Base-by-base conservation (phyloP, 2,113 vertebrate species). In the Cyphomyrus discorhynchus region DNA sequence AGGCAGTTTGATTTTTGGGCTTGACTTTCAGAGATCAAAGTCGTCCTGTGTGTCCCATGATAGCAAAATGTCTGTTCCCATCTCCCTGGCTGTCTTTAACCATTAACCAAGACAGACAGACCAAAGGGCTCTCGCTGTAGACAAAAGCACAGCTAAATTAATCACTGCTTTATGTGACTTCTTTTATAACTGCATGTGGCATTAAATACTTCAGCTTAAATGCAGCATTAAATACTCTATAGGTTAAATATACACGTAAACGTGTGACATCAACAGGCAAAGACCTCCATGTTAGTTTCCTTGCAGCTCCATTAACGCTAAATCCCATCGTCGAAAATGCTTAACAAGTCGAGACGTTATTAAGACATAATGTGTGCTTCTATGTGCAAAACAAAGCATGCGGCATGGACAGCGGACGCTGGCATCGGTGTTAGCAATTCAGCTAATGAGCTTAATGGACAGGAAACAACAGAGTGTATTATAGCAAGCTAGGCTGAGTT, bases 401-500 rank as follows among this genome's bases (percentile, higher is more conserved):
- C 3, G 31, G 47, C 89, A 74, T 10, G 49, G 46, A 90, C 62
- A n/a, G 53, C 49, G 47, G 27, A 70, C 45, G 3, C 58, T 42
- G 84, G 27, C 9, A 24, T 58, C 35, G 9, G 31, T 45, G 47
- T 86, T 62, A 86, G 89, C 84, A 39, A 86, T 50, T 24, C 56
- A 13, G 74, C 52, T 39, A 83, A 89, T 88, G 88, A 35, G 89
- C 77, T 80, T 80, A 80, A 80, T 80, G 74, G 74, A 80, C 74
- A 42, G 74, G 35, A 56, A 91, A 21, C 1, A 17, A 70, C 50
- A 82, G 89, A 88, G 90, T 91, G 89, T 90, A 90, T 90, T 88
- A 50, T 86, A 90, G 56, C 46, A 92, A 89, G 90, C 88, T 90
- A 80, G 87, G 88, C 0, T 91, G 88, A 83, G 83, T 91, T 91